Evolutionary conservation across 1,140 invertebrate species (phyloP).

Genomic region (Philotrypesis tridentata): DNA sequence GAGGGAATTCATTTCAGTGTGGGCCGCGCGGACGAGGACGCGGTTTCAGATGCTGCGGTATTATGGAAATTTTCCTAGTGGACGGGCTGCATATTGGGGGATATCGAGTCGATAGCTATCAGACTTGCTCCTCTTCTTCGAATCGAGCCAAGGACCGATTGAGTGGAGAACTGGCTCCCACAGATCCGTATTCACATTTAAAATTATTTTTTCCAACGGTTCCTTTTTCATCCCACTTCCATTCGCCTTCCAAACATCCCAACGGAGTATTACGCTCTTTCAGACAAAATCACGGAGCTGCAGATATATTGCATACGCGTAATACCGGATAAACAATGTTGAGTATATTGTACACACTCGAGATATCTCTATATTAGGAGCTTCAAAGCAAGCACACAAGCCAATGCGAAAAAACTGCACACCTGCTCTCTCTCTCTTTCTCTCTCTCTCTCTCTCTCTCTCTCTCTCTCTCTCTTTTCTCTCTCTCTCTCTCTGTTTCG

Average conservation of each 20-base stretch:
- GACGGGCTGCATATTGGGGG: neutral
- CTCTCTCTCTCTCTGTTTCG: too few relatives aligned
- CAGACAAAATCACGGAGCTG: too few relatives aligned
- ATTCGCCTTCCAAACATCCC: too few relatives aligned
- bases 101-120: constrained; percentile 20
- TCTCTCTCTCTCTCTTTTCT: too few relatives aligned
- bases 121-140: neutral
- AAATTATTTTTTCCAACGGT: too few relatives aligned
- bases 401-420: neutral
- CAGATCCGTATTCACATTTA: neutral
- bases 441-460: too few relatives aligned
- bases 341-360: too few relatives aligned
- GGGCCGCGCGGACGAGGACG: neutral
- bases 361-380: neutral
- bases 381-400: neutral
- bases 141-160: neutral
- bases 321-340: too few relatives aligned
- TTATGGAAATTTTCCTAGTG: constrained; percentile 25
- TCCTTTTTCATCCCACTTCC: too few relatives aligned
- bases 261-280: too few relatives aligned
- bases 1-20: constrained; percentile 18
- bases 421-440: neutral
- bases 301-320: too few relatives aligned
- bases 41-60: neutral
- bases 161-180: neutral